Evolutionary conservation across 30 jellyfish, hydroid and myxozoan species (phyloP).

Genomic region (Clytia hemisphaerica): DNA sequence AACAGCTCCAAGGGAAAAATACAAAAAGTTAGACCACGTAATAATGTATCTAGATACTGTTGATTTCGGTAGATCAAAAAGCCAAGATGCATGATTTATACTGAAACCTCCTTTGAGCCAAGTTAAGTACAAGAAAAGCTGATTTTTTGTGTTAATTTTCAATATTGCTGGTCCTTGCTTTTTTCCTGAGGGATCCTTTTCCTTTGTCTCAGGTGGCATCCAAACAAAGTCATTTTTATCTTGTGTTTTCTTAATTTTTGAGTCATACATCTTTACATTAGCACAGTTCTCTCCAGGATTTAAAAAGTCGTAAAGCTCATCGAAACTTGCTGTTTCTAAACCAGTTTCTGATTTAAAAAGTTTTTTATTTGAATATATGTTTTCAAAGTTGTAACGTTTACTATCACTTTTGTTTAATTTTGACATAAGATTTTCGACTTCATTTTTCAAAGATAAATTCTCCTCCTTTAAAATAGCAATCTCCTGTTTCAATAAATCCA

Average conservation of each 20-base stretch:
- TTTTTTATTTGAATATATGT: constrained; percentile 7
- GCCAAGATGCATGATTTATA: constrained; percentile 21
- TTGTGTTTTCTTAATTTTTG: not conserved
- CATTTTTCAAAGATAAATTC: too few relatives aligned
- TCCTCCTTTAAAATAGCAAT: too few relatives aligned
- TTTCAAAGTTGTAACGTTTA: constrained; percentile 10
- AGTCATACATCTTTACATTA: constrained; percentile 2
- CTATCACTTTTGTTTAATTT: too few relatives aligned
- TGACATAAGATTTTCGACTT: too few relatives aligned
- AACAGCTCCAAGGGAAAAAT: constrained; percentile 15
- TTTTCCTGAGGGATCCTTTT: too few relatives aligned
- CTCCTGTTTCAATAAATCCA: too few relatives aligned
- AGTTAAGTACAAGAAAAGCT: constrained; percentile 29
- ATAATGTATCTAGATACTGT: constrained; percentile 29
- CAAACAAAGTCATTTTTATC: constrained; percentile 13
- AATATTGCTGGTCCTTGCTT: constrained; percentile 45
- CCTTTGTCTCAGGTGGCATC: too few relatives aligned
- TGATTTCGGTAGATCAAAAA: constrained; percentile 19
- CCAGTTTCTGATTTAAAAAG: constrained; percentile 26
- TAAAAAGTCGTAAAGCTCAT: constrained; percentile 11
- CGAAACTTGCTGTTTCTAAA: constrained; percentile 19
- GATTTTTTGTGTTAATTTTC: constrained; percentile 21
- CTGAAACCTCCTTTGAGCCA: constrained; percentile 17
- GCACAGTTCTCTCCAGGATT: constrained; percentile 17
- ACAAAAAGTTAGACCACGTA: too few relatives aligned